Evolutionary conservation across 2,888 invertebrate genomes (phyloP), one percentile per base, ranked within the genome.

Genomic region (Lydus trimaculatus): DNA sequence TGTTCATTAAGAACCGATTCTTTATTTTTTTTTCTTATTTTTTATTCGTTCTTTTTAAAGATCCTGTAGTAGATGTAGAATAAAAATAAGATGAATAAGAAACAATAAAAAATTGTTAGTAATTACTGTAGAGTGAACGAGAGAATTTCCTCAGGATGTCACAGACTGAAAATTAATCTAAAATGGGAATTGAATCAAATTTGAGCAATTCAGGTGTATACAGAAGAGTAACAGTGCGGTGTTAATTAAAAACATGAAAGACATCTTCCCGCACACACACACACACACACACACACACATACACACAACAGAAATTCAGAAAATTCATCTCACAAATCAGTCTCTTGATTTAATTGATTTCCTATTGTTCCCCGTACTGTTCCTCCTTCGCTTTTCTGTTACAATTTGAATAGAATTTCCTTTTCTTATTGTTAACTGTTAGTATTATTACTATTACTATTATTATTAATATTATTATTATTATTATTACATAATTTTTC

Each of bases 121-220:
- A 43, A 43, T 43, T 43, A 43, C n/a, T 43, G 43, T n/a, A n/a
- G n/a, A n/a, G n/a, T n/a, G n/a, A n/a, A n/a, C n/a, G n/a, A n/a
- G 36, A 9, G 20, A 48, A n/a, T 9, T 48, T 48, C 48, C 48
- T 48, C 48, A 48, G 48, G 48, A 48, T 48, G 48, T 48, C 48
- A 48, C 9, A 20, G 13, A 20, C 8, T 48, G 48, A 8, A 48
- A 48, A 48, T 48, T 48, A 48, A 48, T 63, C 56, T 36, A 13
- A 60, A 58, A 28, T 1, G 20, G 60, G 23, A 58, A 58, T 64
- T 36, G 31, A 64, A 64, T 64, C 25, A 64, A 64, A 64, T 39
- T 73, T 73, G 73, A 73, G 73, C 73, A 73, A 73, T 73, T 73
- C 73, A 73, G 73, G 73, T 73, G 73, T 73, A 71, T 63, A 61